Evolutionary conservation across 2,797 vertebrate species (phyloP), one percentile per base, ranked within the genome.

Genomic region (Picus viridis): DNA sequence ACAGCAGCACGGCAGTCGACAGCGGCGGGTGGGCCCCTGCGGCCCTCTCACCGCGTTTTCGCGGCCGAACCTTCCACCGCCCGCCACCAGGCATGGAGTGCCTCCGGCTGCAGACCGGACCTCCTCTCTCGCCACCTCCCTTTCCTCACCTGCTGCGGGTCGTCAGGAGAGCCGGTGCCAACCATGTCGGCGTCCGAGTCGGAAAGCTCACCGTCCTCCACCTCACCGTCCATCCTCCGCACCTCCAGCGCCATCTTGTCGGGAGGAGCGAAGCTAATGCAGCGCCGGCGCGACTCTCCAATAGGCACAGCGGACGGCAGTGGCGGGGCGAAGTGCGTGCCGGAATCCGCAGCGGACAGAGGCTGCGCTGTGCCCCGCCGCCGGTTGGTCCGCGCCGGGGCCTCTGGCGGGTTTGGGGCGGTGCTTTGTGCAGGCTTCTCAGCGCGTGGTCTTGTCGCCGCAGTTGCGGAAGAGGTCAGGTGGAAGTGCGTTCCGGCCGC

Each of bases 121-220:
- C 27, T 54, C 53, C 16, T 29, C 27, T 9, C 27, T 29, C 29
- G 53, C 64, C 15, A 5, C 20, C 22, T 23, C 32, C 14, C 12
- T 18, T 7, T 12, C 8, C 63, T 69, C 88, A 97, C 97, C 96
- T 91, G 97, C 16, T 91, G 75, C 73, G 69, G 94, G 13, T 94
- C 82, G 57, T 64, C 87, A 7, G 96, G 93, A 7, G 94, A 92
- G 41, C 68, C 77, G 19, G 14, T 22, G 34, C 95, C 94, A 3
- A 96, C 96, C 98, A 99, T 99, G 75, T 99, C 98, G 4, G 97
- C 97, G 26, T 99, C 99, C 15, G 98, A 99, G 75, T 97, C 98
- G 2, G 98, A 98, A 7, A 99, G 84, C 96, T 99, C 99, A 19
- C 99, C 99, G 7, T 99, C 99, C 80, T 99, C 98, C 83, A 98